A percentile compares a stretch with the other conserved stretches of the same genome.
phyloP scores from a whole-genome alignment of 2,888 invertebrate species.

The Agonum fuliginosum region DNA sequence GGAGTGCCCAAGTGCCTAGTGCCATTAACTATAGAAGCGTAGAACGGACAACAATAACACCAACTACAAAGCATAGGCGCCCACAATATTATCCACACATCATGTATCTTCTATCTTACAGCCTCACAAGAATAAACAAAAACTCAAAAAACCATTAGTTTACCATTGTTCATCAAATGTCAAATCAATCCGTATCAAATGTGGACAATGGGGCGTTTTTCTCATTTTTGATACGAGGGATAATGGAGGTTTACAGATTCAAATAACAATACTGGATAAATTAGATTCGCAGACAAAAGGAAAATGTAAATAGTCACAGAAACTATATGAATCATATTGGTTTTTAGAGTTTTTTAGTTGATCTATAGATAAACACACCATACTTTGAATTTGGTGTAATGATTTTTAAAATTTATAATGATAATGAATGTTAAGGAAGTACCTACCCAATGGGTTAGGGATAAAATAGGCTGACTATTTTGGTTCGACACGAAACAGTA shows the following conservation, averaged over 20 bases:
- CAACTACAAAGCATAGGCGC: conserved; percentile 39
- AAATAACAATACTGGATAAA: conserved; percentile 6
- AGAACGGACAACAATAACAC: conserved; percentile 34
- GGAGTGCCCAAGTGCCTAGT: conserved; percentile 7
- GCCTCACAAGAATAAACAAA: conserved; percentile 38
- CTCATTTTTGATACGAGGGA: conserved; percentile 6
- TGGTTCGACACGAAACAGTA: no score
- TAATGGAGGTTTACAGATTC: not conserved
- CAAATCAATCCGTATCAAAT: conserved; percentile 33
- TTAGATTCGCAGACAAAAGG: not conserved
- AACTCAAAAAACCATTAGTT: conserved; percentile 42
- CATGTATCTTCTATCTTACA: conserved; percentile 30
- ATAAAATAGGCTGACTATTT: no score
- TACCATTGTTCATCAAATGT: conserved; percentile 30
- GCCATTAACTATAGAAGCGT: conserved; percentile 41
- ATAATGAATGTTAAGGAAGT: no score
- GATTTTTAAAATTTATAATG: no score
- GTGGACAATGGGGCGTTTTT: conserved; percentile 1
- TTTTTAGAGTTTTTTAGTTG: no score
- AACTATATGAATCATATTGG: no score
- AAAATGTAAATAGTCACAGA: no score
- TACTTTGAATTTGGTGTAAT: no score
- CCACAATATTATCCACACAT: conserved; percentile 38
- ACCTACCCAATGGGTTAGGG: no score
- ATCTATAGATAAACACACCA: no score